Conservation (phyloP, 2,888 invertebrate genomes). For the Tenthredo mesomela region DNA sequence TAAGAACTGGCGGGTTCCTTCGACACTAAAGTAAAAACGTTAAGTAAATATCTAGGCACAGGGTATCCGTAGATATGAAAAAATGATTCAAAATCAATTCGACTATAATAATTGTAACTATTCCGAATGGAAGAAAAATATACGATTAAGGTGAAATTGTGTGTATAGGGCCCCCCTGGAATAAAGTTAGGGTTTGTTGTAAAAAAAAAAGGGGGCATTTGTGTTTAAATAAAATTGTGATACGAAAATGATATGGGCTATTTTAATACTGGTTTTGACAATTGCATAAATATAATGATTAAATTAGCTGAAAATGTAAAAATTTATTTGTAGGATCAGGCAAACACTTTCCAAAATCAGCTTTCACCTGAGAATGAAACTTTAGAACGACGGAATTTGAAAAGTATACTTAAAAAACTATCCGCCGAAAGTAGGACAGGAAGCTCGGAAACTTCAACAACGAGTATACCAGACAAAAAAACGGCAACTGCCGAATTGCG, state of each 20-base stretch:
- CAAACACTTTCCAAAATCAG: constrained; percentile 62
- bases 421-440: constrained; percentile 83
- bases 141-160: too few species aligned
- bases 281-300: background rate
- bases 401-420: constrained; percentile 91
- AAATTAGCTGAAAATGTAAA: background rate
- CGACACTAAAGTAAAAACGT: too few species aligned
- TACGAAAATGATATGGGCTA: too few species aligned
- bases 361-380: constrained; percentile 88
- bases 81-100: too few species aligned
- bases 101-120: too few species aligned
- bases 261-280: too few species aligned
- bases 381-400: constrained; percentile 88
- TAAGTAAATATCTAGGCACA: too few species aligned
- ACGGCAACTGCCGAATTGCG: constrained; percentile 82
- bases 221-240: background rate
- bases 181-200: background rate
- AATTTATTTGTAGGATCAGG: constrained; percentile 43
- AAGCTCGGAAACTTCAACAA: constrained; percentile 72
- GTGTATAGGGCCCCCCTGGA: background rate
- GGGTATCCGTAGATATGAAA: too few species aligned
- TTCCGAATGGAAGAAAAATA: too few species aligned
- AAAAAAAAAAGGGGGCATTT: background rate
- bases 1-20: too few species aligned
- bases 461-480: constrained; percentile 71